These are phyloP conservation scores for Uloborus diversus DNA, from an alignment of 1,140 invertebrate species.

Conservation along the genomic window DNA sequence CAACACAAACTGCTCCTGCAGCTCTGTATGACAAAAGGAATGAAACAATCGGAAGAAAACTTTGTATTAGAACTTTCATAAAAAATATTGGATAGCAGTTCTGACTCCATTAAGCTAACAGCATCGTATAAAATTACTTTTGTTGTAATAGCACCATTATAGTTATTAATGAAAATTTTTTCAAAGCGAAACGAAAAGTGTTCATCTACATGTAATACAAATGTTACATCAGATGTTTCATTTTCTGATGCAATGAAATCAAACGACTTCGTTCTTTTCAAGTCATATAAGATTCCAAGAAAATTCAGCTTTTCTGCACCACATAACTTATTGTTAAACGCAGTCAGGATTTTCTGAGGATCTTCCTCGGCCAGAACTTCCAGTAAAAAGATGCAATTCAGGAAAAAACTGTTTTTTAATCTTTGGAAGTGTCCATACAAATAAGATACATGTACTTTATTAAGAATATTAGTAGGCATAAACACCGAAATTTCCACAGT, in stretches of 20 bases:
- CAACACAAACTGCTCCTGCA: no score
- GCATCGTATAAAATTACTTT: constrained; percentile 29
- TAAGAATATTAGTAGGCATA: not conserved
- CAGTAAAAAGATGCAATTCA: not conserved
- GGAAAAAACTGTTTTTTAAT: not conserved
- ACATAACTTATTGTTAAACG: not conserved
- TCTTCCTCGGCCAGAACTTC: not conserved
- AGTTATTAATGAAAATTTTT: constrained; percentile 4
- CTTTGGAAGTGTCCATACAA: constrained; percentile 9
- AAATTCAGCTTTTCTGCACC: not conserved
- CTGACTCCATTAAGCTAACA: not conserved
- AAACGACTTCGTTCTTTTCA: not conserved
- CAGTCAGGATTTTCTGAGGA: not conserved
- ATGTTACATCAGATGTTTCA: not conserved
- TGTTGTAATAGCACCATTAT: not conserved
- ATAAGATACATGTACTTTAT: not conserved
- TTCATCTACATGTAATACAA: constrained; percentile 6
- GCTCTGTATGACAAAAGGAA: no score
- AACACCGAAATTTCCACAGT: constrained; percentile 6
- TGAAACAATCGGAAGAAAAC: not conserved
- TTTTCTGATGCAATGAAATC: not conserved
- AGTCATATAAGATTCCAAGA: constrained; percentile 11
- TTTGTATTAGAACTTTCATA: not conserved
- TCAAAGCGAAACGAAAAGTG: not conserved
- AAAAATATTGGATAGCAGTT: not conserved